phyloP scores from a whole-genome alignment of 1,140 invertebrate species.

The Zaprionus camerounensis region DNA sequence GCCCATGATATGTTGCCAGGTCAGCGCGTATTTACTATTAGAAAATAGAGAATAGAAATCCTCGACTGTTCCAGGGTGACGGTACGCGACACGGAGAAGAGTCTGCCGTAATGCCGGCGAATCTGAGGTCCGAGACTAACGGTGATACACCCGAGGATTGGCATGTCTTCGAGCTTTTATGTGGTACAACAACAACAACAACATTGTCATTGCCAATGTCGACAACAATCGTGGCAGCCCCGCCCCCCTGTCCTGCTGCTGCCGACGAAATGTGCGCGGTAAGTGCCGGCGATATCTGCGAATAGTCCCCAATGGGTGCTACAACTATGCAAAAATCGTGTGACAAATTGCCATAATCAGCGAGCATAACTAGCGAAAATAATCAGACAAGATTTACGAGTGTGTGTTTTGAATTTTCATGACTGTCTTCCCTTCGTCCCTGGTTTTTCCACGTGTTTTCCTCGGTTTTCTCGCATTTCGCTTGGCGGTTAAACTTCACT shows the following conservation, averaged over 20 bases:
- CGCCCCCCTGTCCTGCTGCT: neutral
- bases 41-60: slow-evolving; percentile 64
- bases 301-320: slow-evolving; percentile 63
- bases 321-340: slow-evolving; percentile 50
- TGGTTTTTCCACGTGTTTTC: neutral
- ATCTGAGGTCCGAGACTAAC: slow-evolving; percentile 56
- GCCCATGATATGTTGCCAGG: slow-evolving; percentile 48
- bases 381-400: slow-evolving; percentile 54
- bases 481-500: neutral
- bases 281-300: slow-evolving; percentile 46
- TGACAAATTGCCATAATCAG: slow-evolving; percentile 65
- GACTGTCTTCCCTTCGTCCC: neutral
- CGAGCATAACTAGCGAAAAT: slow-evolving; percentile 4
- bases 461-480: neutral
- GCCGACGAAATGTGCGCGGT: slow-evolving; percentile 34
- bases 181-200: slow-evolving; percentile 45
- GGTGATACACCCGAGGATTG: slow-evolving; percentile 87
- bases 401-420: slow-evolving; percentile 34
- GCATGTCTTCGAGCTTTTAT: slow-evolving; percentile 88
- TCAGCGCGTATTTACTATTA: slow-evolving; percentile 47
- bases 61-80: neutral
- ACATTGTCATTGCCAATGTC: slow-evolving; percentile 39
- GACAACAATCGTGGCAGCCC: neutral
- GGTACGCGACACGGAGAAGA: neutral
- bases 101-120: slow-evolving; percentile 53